phyloP scores from a whole-genome alignment of 2,888 invertebrate species.

The Phyto melanocephala region DNA sequence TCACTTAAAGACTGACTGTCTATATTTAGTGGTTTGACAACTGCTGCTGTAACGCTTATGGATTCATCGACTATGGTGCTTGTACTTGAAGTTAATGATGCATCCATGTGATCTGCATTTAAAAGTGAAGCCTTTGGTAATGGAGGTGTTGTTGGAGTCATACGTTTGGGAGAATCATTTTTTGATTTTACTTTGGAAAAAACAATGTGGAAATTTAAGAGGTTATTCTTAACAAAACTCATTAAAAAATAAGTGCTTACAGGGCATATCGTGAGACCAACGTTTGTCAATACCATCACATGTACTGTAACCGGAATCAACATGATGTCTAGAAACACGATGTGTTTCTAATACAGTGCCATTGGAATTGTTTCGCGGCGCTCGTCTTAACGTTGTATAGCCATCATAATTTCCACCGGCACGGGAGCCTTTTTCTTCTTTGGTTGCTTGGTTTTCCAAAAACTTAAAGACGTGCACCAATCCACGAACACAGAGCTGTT shows the following conservation, averaged over 20 bases:
- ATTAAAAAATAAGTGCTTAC: conserved; percentile 17
- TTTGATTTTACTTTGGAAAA: conserved; percentile 66
- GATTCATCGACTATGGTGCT: conserved; percentile 76
- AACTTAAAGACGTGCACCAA: conserved; percentile 97
- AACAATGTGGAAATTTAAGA: not conserved
- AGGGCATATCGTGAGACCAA: conserved; percentile 87
- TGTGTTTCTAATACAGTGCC: conserved; percentile 75
- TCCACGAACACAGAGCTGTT: conserved; percentile 87
- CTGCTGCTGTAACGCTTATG: conserved; percentile 63
- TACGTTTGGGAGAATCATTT: conserved; percentile 71
- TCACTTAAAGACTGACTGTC: conserved; percentile 46
- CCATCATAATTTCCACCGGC: conserved; percentile 78
- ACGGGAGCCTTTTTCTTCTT: conserved; percentile 80
- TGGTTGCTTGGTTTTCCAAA: conserved; percentile 92
- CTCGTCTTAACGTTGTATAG: conserved; percentile 77
- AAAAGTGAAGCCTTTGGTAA: conserved; percentile 64
- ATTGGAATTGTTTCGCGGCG: conserved; percentile 74
- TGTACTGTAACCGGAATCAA: conserved; percentile 94
- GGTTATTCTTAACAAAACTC: not conserved
- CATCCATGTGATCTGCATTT: conserved; percentile 73
- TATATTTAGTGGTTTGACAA: conserved; percentile 65
- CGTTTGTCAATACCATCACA: conserved; percentile 90
- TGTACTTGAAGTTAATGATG: conserved; percentile 74
- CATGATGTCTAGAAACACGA: conserved; percentile 82
- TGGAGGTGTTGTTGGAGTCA: conserved; percentile 70